phyloP scores from a whole-genome alignment of 2,888 invertebrate species.

The Mesorhabditis belari region DNA sequence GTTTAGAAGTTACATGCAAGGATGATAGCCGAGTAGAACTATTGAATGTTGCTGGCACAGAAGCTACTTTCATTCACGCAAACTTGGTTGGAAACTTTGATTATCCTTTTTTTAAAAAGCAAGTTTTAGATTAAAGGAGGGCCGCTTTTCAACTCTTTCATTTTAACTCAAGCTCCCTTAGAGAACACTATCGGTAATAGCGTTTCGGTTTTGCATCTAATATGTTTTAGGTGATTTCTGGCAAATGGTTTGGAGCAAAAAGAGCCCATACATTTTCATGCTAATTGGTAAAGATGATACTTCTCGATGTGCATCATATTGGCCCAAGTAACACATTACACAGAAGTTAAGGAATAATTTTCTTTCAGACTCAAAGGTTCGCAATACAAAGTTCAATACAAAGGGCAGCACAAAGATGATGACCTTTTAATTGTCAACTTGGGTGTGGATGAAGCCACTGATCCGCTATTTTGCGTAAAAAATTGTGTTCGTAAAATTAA shows the following conservation, averaged over 20 bases:
- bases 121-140: conserved; percentile 13
- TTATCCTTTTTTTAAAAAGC: no score
- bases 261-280: conserved; percentile 95
- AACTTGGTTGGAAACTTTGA: no score
- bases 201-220: background rate
- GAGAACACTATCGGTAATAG: conserved; percentile 66
- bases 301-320: conserved; percentile 20
- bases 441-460: conserved; percentile 23
- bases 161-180: conserved; percentile 86
- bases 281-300: conserved; percentile 67
- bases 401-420: conserved; percentile 9
- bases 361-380: background rate
- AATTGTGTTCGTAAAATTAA: no score
- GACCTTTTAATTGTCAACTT: conserved; percentile 22
- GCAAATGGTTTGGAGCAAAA: conserved; percentile 99
- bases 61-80: conserved; percentile 42
- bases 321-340: conserved; percentile 21
- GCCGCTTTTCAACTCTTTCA: conserved; percentile 68
- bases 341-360: no score
- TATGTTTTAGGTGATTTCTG: conserved; percentile 73
- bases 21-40: background rate
- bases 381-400: no score
- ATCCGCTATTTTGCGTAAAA: conserved; percentile 45
- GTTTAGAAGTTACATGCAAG: background rate
- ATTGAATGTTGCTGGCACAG: conserved; percentile 4